Evolutionary conservation across 2,113 vertebrate species (phyloP), one percentile per base, ranked within the genome.

Genomic region (Antigone vipio): DNA sequence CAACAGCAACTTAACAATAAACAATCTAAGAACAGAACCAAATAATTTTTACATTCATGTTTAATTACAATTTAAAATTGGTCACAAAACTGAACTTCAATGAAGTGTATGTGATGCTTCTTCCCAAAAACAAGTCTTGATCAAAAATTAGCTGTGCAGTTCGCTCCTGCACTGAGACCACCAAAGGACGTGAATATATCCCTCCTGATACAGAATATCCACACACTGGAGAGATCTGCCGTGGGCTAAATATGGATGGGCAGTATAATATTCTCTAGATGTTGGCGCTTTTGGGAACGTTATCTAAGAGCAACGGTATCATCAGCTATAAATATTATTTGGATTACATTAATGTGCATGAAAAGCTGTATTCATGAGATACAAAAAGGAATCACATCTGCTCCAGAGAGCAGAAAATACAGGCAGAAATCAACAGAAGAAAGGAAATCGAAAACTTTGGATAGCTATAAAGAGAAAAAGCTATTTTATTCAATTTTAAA

Each of bases 131-230:
- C 32, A 52, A 74, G 11, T 7, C 40, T 35, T 42, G 47, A 62
- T 32, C 9, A 62, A 68, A 59, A 62, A 34, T 8, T 6, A 72
- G 6, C 47, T 4, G 12, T 40, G 12, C 40, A 16, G 18, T 49
- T 80, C 1, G 4, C n/a, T 60, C 40, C 68, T 86, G 45, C 7
- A 11, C 18, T 1, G 13, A 45, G 44, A 52, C 5, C 6, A 27
- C 7, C 0, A 4, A 56, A 42, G 40, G 17, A 22, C 1, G 0
- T 9, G 23, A 59, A 52, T 15, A 27, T 6, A 40, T 15, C 59
- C 38, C 81, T 45, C 9, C 44, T 20, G 1, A 10, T 64, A 29
- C n/a, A 50, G 29, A 58, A 7, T 4, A 52, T 0, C 7, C 3
- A 75, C 42, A 38, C 8, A 9, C 4, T 3, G 34, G 20, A 40